Evolutionary conservation across 2,797 vertebrate species (phyloP).

Genomic region (Myotis vivesi): DNA sequence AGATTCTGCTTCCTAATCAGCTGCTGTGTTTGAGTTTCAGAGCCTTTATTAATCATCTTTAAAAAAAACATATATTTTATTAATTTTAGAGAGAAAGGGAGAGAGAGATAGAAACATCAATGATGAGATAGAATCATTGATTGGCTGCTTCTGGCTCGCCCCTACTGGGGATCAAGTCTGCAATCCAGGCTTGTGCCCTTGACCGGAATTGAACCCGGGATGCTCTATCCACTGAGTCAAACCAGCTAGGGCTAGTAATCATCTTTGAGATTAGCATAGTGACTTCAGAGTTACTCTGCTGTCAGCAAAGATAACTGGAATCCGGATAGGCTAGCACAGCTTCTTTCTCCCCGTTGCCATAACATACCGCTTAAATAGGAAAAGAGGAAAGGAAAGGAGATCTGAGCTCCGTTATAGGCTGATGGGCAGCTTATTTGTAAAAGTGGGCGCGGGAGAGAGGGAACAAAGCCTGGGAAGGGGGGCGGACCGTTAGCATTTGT

Average conservation of each 20-base stretch:
- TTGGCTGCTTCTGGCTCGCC: too few relatives aligned
- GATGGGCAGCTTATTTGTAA: not conserved
- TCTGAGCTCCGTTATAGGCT: not conserved
- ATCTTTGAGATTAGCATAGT: not conserved
- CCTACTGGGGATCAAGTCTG: too few relatives aligned
- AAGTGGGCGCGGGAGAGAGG: not conserved
- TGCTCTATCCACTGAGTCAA: too few relatives aligned
- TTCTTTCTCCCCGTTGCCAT: not conserved
- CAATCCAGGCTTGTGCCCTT: too few relatives aligned
- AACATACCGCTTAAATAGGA: not conserved
- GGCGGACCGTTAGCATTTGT: not conserved
- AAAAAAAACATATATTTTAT: too few relatives aligned
- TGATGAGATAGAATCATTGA: too few relatives aligned
- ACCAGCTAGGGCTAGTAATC: not conserved
- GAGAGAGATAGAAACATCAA: too few relatives aligned
- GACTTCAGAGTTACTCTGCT: not conserved
- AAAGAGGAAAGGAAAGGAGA: not conserved
- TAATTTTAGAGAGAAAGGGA: too few relatives aligned
- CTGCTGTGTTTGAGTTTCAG: not conserved
- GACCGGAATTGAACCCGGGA: too few relatives aligned
- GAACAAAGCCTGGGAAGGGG: not conserved
- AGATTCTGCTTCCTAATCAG: not conserved
- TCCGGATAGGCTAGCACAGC: not conserved
- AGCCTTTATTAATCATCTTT: not conserved
- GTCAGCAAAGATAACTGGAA: not conserved